Evolutionary conservation across 2,113 vertebrate species (phyloP).

Genomic region (Grantiella picta): DNA sequence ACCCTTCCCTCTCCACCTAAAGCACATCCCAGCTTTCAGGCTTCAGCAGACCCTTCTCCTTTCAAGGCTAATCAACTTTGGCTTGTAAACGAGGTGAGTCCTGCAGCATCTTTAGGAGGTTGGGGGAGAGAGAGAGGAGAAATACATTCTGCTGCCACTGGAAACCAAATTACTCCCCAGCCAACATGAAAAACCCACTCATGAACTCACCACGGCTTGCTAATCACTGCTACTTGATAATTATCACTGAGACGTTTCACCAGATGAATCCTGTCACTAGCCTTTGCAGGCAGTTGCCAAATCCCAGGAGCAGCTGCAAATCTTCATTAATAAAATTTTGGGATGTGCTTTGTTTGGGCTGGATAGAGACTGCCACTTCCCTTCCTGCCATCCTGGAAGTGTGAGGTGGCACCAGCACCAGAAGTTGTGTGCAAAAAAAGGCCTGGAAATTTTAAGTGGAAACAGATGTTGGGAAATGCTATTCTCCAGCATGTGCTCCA

Average conservation of each 20-base stretch:
- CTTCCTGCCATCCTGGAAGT: conserved; percentile 61
- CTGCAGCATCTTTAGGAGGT: not conserved
- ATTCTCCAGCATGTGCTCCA: not conserved
- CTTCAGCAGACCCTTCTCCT: not conserved
- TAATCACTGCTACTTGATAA: conserved; percentile 57
- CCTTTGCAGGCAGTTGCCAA: conserved; percentile 66
- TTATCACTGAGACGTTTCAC: conserved; percentile 44
- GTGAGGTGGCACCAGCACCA: not conserved
- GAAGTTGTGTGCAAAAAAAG: not conserved
- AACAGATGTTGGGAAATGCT: conserved; percentile 53
- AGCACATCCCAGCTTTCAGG: not conserved
- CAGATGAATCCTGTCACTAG: conserved; percentile 76
- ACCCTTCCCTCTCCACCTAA: not conserved
- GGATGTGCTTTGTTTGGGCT: conserved; percentile 71
- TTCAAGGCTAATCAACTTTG: not conserved
- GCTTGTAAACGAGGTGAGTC: not conserved
- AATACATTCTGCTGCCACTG: not conserved
- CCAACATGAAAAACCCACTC: conserved; percentile 17
- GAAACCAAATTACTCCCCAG: conserved; percentile 20
- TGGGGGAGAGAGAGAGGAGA: not conserved
- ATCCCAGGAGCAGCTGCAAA: conserved; percentile 87
- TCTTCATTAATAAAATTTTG: conserved; percentile 80
- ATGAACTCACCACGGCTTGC: conserved; percentile 49
- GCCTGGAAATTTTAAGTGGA: conserved; percentile 33
- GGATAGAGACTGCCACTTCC: conserved; percentile 57